Evolutionary conservation across 2,113 vertebrate genomes (phyloP).

Genomic region (Cettia cetti): DNA sequence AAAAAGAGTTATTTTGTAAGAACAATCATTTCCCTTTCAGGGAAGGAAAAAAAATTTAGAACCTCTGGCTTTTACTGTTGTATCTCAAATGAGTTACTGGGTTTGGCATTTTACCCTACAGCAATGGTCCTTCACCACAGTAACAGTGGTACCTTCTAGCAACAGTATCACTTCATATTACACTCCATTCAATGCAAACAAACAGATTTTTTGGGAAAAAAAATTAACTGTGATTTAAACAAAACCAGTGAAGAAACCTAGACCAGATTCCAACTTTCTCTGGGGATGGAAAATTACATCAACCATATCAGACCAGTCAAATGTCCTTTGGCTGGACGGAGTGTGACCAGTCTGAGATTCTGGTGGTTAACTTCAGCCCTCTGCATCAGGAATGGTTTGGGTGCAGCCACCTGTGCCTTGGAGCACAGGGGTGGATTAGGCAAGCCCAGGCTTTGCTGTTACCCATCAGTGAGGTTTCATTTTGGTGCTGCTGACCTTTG

Average conservation of each 20-base stretch:
- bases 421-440: neutral
- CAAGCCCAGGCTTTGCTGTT: neutral
- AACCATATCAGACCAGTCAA: accelerated
- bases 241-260: neutral
- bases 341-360: neutral
- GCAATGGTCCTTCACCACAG: neutral
- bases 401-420: neutral
- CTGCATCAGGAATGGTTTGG: neutral
- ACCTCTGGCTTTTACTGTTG: neutral
- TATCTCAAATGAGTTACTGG: neutral
- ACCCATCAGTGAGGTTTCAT: neutral
- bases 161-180: neutral
- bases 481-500: neutral
- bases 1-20: neutral
- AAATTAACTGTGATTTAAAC: neutral
- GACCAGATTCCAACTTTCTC: neutral
- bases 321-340: neutral
- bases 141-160: neutral
- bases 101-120: neutral
- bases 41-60: neutral
- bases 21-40: neutral
- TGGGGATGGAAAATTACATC: neutral
- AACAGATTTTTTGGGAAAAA: neutral
- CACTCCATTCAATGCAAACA: neutral
- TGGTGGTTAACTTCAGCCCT: neutral